These are phyloP conservation scores for Ianthella basta DNA, from an alignment of 37 sponge, comb jelly and placozoan species.

Conservation along the genomic window DNA sequence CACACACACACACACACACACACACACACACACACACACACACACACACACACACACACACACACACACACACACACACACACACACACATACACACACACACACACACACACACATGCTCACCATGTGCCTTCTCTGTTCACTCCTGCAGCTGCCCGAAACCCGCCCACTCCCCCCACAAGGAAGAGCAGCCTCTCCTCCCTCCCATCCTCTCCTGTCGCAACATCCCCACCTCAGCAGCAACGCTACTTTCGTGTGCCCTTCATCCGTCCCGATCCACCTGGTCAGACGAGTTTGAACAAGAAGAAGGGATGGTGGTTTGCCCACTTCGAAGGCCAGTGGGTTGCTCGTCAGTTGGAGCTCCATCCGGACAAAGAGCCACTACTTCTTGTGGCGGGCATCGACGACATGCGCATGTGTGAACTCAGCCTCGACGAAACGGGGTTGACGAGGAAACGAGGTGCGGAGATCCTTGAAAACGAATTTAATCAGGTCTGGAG, in stretches of 20 bases:
- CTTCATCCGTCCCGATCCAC: conserved; percentile 73
- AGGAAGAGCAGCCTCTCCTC: conserved; percentile 9
- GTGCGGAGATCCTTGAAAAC: conserved; percentile 87
- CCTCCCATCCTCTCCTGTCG: not conserved
- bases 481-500: conserved; percentile 91
- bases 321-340: conserved; percentile 98
- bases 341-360: conserved; percentile 96
- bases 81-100: too few relatives aligned
- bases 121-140: not conserved
- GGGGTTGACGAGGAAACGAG: conserved; percentile 85
- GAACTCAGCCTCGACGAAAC: conserved; percentile 95
- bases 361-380: conserved; percentile 87
- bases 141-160: not conserved
- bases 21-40: too few relatives aligned
- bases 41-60: too few relatives aligned
- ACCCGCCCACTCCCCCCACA: conserved; percentile 42
- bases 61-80: not conserved
- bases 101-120: too few relatives aligned
- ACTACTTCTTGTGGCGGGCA: conserved; percentile 85
- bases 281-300: conserved; percentile 40
- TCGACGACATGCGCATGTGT: conserved; percentile 97
- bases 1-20: too few relatives aligned
- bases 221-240: conserved; percentile 21
- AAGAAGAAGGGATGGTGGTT: conserved; percentile 97
- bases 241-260: conserved; percentile 95